Evolutionary conservation across 2,113 vertebrate species (phyloP).

Genomic region (Alexandromys fortis): DNA sequence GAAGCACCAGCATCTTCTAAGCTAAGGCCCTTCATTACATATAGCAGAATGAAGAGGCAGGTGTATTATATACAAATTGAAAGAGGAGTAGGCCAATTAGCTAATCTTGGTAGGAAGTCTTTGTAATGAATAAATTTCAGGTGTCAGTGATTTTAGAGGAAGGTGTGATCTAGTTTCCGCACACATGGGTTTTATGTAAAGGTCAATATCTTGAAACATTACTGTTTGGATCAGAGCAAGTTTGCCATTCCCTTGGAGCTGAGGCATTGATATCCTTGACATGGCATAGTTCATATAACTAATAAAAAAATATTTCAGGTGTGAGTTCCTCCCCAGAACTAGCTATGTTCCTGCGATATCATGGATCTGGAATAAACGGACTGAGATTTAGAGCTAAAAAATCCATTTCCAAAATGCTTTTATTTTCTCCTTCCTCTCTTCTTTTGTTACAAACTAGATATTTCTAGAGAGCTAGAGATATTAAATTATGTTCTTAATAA

Average conservation of each 20-base stretch:
- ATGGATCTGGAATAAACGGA: neutral
- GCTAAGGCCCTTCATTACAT: neutral
- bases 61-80: neutral
- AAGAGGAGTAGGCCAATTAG: neutral
- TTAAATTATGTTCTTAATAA: neutral
- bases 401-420: neutral
- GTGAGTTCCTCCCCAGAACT: neutral
- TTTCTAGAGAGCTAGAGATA: neutral
- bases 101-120: neutral
- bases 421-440: neutral
- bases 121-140: neutral
- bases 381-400: neutral
- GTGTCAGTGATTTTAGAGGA: neutral
- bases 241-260: neutral
- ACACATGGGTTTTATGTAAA: neutral
- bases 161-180: neutral
- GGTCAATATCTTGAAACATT: neutral
- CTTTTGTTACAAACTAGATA: neutral
- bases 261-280: neutral
- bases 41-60: neutral
- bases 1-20: neutral
- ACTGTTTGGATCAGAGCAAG: neutral
- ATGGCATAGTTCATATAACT: neutral
- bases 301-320: neutral
- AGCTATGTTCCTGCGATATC: neutral